Percentiles rank a stretch among this genome's conserved stretches.
These are phyloP conservation scores for Neosilurus mollespiculum DNA, from an alignment of 2,797 vertebrate species.

Conservation along the genomic window DNA sequence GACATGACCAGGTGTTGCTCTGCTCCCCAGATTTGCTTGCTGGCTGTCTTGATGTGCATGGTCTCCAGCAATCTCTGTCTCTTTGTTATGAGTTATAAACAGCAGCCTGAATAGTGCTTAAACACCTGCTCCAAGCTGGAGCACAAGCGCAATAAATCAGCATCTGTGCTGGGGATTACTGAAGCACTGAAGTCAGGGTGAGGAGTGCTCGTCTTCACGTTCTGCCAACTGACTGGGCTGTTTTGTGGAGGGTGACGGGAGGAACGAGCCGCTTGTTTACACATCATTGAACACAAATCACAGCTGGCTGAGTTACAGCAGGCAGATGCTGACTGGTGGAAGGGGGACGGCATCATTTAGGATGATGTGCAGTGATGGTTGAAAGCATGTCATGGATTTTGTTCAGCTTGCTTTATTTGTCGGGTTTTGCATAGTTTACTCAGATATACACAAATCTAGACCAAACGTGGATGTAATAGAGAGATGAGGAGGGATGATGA, in stretches of 20 bases:
- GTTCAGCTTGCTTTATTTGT: slow-evolving; percentile 32
- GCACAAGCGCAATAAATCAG: slow-evolving; percentile 52
- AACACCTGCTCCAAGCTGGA: slow-evolving; percentile 58
- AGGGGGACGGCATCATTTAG: slow-evolving; percentile 31
- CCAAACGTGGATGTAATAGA: background rate
- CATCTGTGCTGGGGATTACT: slow-evolving; percentile 31
- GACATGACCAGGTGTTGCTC: slow-evolving; percentile 16
- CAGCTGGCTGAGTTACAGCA: slow-evolving; percentile 35
- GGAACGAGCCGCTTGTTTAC: slow-evolving; percentile 42
- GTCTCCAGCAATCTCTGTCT: slow-evolving; percentile 19
- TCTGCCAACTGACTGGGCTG: slow-evolving; percentile 27
- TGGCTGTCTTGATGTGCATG: slow-evolving; percentile 16
- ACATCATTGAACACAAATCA: slow-evolving; percentile 45
- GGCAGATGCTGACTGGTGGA: slow-evolving; percentile 39
- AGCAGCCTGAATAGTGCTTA: slow-evolving; percentile 48
- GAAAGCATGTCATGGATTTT: slow-evolving; percentile 39
- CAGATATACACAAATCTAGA: background rate
- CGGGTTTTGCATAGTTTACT: slow-evolving; percentile 4
- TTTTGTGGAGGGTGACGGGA: slow-evolving; percentile 29
- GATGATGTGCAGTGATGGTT: slow-evolving; percentile 34
- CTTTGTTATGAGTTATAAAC: slow-evolving; percentile 52
- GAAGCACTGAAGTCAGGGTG: slow-evolving; percentile 22
- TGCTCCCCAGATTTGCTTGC: slow-evolving; percentile 3
- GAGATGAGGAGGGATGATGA: background rate
- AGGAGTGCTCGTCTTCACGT: slow-evolving; percentile 11